Conservation (phyloP, 2,888 invertebrate genomes). For the Microchrysa polita region DNA sequence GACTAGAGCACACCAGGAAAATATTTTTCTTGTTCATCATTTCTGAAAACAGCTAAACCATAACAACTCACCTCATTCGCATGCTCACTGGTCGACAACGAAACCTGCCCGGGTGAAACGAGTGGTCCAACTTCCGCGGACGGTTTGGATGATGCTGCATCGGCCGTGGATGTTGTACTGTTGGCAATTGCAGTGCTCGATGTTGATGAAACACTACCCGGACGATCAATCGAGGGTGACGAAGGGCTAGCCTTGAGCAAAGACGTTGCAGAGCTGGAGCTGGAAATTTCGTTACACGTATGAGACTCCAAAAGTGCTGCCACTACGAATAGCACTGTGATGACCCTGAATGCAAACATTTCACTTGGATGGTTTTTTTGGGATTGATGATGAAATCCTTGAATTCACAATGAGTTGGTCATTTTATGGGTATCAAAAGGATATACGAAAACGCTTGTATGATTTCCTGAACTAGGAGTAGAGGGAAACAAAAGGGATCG, state of each 20-base stretch:
- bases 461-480: no score
- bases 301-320: background rate
- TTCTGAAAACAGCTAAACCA: no score
- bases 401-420: no score
- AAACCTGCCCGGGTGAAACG: background rate
- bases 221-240: background rate
- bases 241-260: background rate
- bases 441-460: no score
- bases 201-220: background rate
- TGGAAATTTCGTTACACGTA: constrained; percentile 13
- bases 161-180: background rate
- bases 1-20: no score
- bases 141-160: background rate
- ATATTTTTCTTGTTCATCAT: no score
- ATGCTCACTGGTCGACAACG: constrained; percentile 1
- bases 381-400: no score
- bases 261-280: background rate
- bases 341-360: constrained; percentile 22
- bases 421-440: no score
- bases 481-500: no score
- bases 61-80: constrained; percentile 21
- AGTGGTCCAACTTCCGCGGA: constrained; percentile 4
- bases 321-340: background rate
- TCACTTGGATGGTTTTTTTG: no score
- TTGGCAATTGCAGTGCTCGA: background rate